Evolutionary conservation across 2,888 invertebrate species (phyloP).

Genomic region (Acanthosepion lycidas): DNA sequence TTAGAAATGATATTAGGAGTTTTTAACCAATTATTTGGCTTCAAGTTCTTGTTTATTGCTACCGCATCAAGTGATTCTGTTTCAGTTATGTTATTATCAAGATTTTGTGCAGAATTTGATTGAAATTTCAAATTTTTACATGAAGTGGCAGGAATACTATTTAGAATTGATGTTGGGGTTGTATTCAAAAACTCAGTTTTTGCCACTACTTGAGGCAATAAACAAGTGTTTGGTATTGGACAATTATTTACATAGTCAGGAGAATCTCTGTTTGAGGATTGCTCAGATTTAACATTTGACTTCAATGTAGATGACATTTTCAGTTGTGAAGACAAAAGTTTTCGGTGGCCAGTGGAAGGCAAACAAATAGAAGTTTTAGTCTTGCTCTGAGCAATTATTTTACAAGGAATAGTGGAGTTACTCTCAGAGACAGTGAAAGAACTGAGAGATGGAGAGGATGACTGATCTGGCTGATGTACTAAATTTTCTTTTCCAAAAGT

Average conservation of each 20-base stretch:
- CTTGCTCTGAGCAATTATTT: conserved; percentile 5
- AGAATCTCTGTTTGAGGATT: neutral
- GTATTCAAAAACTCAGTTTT: neutral
- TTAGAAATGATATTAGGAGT: conserved; percentile 38
- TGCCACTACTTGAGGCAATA: neutral
- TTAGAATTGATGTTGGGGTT: neutral
- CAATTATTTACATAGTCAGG: conserved; percentile 41
- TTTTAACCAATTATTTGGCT: neutral
- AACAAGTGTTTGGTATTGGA: conserved; percentile 33
- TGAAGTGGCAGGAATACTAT: conserved; percentile 38
- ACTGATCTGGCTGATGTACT: conserved; percentile 23
- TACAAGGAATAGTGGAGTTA: conserved; percentile 34
- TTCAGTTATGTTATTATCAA: neutral
- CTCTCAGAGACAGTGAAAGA: neutral
- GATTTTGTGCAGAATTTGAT: neutral
- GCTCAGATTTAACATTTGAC: neutral
- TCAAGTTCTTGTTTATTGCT: conserved; percentile 33
- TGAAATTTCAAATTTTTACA: neutral
- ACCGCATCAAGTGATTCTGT: neutral
- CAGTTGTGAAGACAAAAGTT: conserved; percentile 6
- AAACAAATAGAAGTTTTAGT: conserved; percentile 33
- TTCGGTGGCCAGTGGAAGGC: conserved; percentile 45
- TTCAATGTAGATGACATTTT: conserved; percentile 41
- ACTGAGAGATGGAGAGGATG: conserved; percentile 34
- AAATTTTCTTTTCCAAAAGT: conserved; percentile 33